Percentiles rank a stretch among this genome's conserved stretches.
These are phyloP conservation scores for Stomorhina lunata DNA, from an alignment of 2,888 invertebrate species.

Conservation along the genomic window DNA sequence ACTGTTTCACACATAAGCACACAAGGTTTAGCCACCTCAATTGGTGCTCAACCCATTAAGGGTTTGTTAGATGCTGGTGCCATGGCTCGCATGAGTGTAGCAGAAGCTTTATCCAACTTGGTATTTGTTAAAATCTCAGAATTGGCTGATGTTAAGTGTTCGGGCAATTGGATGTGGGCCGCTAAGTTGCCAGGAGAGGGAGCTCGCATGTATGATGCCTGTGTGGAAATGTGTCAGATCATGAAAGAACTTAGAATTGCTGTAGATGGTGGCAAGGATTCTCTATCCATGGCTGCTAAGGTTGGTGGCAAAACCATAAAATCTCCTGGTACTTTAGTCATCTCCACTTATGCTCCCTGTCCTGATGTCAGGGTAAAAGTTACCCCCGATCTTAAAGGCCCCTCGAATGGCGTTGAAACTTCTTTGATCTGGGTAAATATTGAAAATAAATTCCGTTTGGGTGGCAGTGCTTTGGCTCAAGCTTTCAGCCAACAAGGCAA, in stretches of 20 bases:
- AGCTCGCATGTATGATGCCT: conserved; percentile 91
- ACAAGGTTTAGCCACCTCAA: conserved; percentile 95
- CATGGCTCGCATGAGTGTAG: conserved; percentile 96
- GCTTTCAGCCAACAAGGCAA: conserved; percentile 92
- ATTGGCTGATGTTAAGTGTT: conserved; percentile 95
- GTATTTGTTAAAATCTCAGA: conserved; percentile 86
- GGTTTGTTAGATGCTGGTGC: conserved; percentile 87
- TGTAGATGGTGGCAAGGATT: conserved; percentile 98
- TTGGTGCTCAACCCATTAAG: conserved; percentile 98
- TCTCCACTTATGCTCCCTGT: conserved; percentile 98
- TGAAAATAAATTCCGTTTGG: conserved; percentile 88
- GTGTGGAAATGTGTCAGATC: conserved; percentile 91
- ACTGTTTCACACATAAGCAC: conserved; percentile 91
- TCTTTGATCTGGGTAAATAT: conserved; percentile 89
- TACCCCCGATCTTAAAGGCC: conserved; percentile 94
- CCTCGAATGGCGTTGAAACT: conserved; percentile 83
- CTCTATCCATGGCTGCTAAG: conserved; percentile 97
- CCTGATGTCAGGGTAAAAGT: conserved; percentile 91
- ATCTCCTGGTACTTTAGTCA: conserved; percentile 93
- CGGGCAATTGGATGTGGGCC: conserved; percentile 99
- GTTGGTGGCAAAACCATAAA: conserved; percentile 86
- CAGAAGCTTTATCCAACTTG: conserved; percentile 95
- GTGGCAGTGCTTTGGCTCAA: conserved; percentile 96
- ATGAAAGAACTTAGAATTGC: conserved; percentile 92
- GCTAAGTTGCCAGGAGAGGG: conserved; percentile 97